These are phyloP conservation scores for Brienomyrus longianalis DNA, from an alignment of 2,113 vertebrate species.

Conservation along the genomic window DNA sequence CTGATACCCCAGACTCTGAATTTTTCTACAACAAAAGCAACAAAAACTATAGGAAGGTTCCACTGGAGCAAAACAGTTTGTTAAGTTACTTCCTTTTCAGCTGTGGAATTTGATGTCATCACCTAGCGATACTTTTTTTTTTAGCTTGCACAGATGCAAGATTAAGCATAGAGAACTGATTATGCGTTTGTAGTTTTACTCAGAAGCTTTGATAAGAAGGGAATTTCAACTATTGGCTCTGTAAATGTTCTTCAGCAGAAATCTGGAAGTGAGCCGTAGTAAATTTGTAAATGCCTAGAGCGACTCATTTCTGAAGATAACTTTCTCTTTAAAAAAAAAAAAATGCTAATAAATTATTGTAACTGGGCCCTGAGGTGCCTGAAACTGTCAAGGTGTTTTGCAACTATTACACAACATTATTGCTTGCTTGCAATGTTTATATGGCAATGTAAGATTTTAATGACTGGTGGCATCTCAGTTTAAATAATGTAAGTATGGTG, in stretches of 20 bases:
- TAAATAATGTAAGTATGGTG: background rate
- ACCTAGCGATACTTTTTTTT: background rate
- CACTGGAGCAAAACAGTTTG: background rate
- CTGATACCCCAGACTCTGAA: background rate
- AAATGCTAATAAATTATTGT: slow-evolving; percentile 7
- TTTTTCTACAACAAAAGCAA: background rate
- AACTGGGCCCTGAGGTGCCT: slow-evolving; percentile 4
- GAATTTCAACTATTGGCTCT: background rate
- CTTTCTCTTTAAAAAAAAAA: background rate
- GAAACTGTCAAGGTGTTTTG: slow-evolving; percentile 15
- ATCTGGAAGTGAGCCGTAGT: background rate
- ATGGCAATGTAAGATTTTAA: background rate
- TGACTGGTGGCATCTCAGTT: background rate
- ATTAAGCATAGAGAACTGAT: background rate
- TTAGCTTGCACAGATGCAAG: background rate
- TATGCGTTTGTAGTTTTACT: background rate
- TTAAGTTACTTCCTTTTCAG: background rate
- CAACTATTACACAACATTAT: slow-evolving; percentile 21
- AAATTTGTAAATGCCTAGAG: background rate
- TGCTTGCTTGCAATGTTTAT: background rate
- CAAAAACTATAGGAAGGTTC: background rate
- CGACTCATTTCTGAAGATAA: slow-evolving; percentile 7
- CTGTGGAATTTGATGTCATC: background rate
- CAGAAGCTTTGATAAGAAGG: background rate
- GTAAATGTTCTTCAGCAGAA: background rate